These are phyloP conservation scores for Diarsia mendica DNA, from an alignment of 2,888 invertebrate genomes.

Conservation along the genomic window DNA sequence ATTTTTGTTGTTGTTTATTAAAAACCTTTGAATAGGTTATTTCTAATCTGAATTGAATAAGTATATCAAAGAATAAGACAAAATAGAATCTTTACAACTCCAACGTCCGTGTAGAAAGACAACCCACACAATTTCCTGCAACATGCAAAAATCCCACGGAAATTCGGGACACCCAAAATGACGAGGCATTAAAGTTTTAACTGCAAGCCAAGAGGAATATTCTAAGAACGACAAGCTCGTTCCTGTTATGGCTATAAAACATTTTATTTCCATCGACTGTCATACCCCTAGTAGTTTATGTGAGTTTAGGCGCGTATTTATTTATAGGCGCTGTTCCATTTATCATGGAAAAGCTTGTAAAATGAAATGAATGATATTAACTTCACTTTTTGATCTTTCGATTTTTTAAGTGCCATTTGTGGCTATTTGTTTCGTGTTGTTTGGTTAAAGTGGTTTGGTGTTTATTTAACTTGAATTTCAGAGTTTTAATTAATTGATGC, in stretches of 20 bases:
- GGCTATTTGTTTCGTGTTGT: conserved; percentile 24
- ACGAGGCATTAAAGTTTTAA: conserved; percentile 49
- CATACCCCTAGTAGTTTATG: conserved; percentile 64
- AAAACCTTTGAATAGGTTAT: background rate
- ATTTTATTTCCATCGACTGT: conserved; percentile 68
- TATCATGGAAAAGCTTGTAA: conserved; percentile 62
- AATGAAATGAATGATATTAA: conserved; percentile 58
- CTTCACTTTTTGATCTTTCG: conserved; percentile 33
- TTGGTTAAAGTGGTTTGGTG: background rate
- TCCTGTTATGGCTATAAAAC: conserved; percentile 64
- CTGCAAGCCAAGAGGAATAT: conserved; percentile 51
- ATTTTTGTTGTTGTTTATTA: background rate
- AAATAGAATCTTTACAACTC: background rate
- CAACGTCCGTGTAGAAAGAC: background rate
- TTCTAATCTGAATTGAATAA: background rate
- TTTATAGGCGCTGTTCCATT: conserved; percentile 60
- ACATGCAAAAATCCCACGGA: conserved; percentile 31
- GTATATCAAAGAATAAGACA: background rate
- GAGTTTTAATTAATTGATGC: conserved; percentile 43
- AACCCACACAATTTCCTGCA: background rate
- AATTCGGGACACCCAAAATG: conserved; percentile 20
- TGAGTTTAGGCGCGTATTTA: conserved; percentile 62
- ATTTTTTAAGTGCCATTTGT: conserved; percentile 35
- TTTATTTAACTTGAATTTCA: background rate
- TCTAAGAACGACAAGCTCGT: conserved; percentile 59